A percentile compares a stretch with the other conserved stretches of the same genome.
These are phyloP conservation scores for Fringilla coelebs DNA, from an alignment of 2,797 vertebrate species.

Conservation along the genomic window DNA sequence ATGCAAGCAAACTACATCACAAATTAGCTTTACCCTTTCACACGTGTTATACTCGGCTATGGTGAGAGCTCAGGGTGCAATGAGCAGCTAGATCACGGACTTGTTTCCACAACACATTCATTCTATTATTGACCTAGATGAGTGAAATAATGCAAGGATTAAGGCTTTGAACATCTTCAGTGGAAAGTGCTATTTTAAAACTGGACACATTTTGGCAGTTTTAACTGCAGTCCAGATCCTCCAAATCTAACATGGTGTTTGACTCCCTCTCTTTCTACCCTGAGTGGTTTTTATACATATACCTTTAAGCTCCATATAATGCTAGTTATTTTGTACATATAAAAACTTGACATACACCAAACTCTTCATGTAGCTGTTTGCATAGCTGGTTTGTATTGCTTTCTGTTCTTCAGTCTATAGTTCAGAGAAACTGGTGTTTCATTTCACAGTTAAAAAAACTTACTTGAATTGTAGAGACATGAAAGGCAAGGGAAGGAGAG, in stretches of 20 bases:
- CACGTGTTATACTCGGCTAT: neutral
- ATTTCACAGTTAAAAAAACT: neutral
- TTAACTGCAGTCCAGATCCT: neutral
- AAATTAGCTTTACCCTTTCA: neutral
- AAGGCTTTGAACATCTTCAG: neutral
- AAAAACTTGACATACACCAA: neutral
- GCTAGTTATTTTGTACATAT: neutral
- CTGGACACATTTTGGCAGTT: neutral
- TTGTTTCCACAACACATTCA: neutral
- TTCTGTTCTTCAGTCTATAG: neutral
- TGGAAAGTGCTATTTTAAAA: constrained; percentile 1
- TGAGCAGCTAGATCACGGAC: neutral
- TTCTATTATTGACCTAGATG: neutral
- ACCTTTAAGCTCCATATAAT: neutral
- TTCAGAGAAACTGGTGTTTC: neutral
- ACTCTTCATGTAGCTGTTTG: neutral
- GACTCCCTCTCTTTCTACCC: neutral
- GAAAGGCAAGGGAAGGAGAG: neutral
- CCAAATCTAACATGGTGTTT: neutral
- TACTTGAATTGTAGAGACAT: neutral
- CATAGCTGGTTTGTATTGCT: neutral
- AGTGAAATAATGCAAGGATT: neutral
- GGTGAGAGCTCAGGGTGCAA: neutral
- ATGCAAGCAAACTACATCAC: neutral
- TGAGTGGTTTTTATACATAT: neutral